A percentile compares a stretch with the other conserved stretches of the same genome.
phyloP scores from a whole-genome alignment of 2,888 invertebrate species.

The Diloba caeruleocephala region DNA sequence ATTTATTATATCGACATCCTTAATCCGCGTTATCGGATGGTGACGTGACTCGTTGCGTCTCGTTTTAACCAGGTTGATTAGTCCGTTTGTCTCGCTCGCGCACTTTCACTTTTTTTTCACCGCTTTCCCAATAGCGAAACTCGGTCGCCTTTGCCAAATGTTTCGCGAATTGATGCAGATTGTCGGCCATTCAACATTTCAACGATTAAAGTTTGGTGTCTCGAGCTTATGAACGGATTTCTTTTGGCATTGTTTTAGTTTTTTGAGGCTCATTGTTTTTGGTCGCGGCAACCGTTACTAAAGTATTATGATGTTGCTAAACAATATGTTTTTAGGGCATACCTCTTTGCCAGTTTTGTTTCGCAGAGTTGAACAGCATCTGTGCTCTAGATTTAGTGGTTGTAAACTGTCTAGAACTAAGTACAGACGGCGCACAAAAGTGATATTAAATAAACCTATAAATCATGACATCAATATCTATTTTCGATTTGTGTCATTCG shows the following conservation, averaged over 20 bases:
- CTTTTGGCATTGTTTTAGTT: slow-evolving; percentile 60
- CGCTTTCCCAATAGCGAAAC: slow-evolving; percentile 84
- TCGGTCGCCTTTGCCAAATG: slow-evolving; percentile 80
- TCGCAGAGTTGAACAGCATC: slow-evolving; percentile 1
- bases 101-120: slow-evolving; percentile 85
- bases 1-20: slow-evolving; percentile 47
- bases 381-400: slow-evolving; percentile 13
- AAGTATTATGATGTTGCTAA: slow-evolving; percentile 36
- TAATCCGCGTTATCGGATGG: slow-evolving; percentile 54
- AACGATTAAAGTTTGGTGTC: slow-evolving; percentile 51
- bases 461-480: too few species aligned
- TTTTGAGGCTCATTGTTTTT: slow-evolving; percentile 53
- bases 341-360: slow-evolving; percentile 19
- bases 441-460: too few species aligned
- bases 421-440: neutral
- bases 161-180: slow-evolving; percentile 65
- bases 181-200: slow-evolving; percentile 43
- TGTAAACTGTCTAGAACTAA: neutral
- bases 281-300: slow-evolving; percentile 36
- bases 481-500: neutral
- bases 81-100: slow-evolving; percentile 64
- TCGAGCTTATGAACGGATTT: slow-evolving; percentile 52
- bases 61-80: slow-evolving; percentile 56
- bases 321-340: slow-evolving; percentile 35
- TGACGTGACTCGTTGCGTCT: slow-evolving; percentile 64